Base-by-base conservation (phyloP, 1,140 invertebrate species). In the Hyles euphorbiae region DNA sequence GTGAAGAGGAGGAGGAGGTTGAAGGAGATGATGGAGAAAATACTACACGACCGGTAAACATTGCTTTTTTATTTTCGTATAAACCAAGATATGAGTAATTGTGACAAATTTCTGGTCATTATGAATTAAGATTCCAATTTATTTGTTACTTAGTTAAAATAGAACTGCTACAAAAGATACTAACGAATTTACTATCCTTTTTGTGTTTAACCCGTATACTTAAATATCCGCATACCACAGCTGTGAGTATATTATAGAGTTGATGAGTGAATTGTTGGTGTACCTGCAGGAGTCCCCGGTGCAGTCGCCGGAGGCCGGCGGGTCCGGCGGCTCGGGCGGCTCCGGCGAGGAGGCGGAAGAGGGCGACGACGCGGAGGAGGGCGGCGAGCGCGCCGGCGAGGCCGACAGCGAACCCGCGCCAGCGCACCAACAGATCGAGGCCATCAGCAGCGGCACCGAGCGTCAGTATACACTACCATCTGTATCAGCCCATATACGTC, bases 361-460 rank as follows among this genome's bases (percentile, higher is more conserved):
- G 64, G 82, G 52, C 22, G 87, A 40, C 70, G 87, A 50, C 77
- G 83, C 32, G 76, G 83, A 34, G 72, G 78, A 40, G 76, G 88
- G 58, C 8, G 58, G 43, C 10, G 71, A 54, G 43, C 70, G 65
- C 5, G 77, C 67, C 22, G 71, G 67, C 46, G 74, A 69, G 34
- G 74, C 81, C 7, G 87, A 80, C 56, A 80, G 76, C 62, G 85
- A 87, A n/a, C 78, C 80, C 45, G 74, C 77, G 49, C 70, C 75
- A 11, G 65, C 73, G 11, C 78, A 80, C 60, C 87, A 81, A 61
- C 91, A 91, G 79, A 91, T 91, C 43, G 90, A 91, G 68, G 89
- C 90, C 59, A 91, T 91, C 55, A 91, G 89, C 70, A 91, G 90
- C 72, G 90, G 90, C 61, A 90, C 86, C 5, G 85, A 87, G 56